phyloP scores from a whole-genome alignment of 1,140 invertebrate species.

The Amphibalanus amphitrite region DNA sequence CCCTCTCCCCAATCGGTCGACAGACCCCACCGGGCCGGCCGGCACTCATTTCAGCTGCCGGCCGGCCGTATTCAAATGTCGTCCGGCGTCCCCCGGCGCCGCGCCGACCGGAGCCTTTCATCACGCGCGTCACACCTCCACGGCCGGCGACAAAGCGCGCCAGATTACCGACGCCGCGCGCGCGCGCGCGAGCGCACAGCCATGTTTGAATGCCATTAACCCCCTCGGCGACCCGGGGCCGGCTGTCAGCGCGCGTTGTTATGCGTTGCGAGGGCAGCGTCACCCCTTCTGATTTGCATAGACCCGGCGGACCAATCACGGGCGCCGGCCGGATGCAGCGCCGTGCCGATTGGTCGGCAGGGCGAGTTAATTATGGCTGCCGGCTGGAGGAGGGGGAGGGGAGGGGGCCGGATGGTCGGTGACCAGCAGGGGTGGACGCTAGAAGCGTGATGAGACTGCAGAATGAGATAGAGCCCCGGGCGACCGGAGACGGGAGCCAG shows the following conservation, averaged over 20 bases:
- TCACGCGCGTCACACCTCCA: no score
- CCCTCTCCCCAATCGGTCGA: no score
- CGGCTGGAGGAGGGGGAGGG: no score
- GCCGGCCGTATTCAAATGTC: no score
- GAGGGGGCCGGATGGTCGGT: neutral
- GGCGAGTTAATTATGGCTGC: neutral
- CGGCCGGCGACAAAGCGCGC: neutral
- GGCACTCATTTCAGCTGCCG: no score
- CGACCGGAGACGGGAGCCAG: no score
- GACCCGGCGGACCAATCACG: neutral
- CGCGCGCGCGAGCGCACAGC: neutral
- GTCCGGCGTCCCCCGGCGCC: no score
- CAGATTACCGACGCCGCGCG: neutral
- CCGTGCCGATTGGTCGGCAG: neutral
- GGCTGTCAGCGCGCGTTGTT: no score
- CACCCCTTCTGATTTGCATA: slow-evolving; percentile 1
- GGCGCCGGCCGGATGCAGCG: no score
- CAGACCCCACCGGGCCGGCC: no score
- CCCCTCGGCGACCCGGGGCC: neutral
- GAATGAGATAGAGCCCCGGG: neutral
- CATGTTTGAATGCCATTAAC: neutral
- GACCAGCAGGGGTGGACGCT: neutral
- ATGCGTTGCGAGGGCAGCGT: neutral
- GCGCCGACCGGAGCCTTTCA: no score
- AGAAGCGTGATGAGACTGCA: neutral